Conservation (phyloP, 2,113 vertebrate species). For the Nannospalax galili region DNA sequence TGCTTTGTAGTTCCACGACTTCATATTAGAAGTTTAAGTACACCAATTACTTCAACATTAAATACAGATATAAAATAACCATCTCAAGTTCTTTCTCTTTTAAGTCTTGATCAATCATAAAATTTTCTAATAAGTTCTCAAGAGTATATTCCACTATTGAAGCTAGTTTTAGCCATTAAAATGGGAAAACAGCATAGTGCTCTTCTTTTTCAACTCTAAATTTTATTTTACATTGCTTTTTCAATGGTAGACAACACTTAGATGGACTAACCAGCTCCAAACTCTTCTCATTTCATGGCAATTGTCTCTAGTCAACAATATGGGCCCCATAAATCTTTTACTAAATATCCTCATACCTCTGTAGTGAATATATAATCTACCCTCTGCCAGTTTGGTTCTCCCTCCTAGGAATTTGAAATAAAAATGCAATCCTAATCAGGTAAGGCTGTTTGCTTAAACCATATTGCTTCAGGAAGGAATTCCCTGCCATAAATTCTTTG, state of each 20-base stretch:
- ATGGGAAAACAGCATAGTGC: constrained; percentile 5
- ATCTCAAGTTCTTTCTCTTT: constrained; percentile 76
- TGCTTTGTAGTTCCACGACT: constrained; percentile 79
- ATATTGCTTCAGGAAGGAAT: neutral
- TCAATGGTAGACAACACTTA: constrained; percentile 7
- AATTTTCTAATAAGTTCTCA: constrained; percentile 61
- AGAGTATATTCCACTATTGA: constrained; percentile 3
- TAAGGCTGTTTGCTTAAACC: neutral
- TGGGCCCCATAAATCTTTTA: neutral
- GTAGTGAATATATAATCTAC: neutral
- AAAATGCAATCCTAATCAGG: constrained; percentile 11
- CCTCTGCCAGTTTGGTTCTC: neutral
- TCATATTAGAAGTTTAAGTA: constrained; percentile 77
- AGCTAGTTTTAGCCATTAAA: constrained; percentile 50
- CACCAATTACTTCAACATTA: constrained; percentile 77
- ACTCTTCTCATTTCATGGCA: neutral
- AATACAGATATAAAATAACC: constrained; percentile 73
- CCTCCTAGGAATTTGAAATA: neutral
- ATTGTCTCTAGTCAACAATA: neutral
- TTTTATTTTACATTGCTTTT: constrained; percentile 20
- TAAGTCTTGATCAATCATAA: constrained; percentile 70
- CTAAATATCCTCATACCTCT: neutral
- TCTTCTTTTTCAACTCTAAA: constrained; percentile 28
- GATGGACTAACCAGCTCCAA: constrained; percentile 5
- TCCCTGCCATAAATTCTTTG: neutral